Conservation (phyloP, 1,140 invertebrate genomes). For the Heliothis virescens region DNA sequence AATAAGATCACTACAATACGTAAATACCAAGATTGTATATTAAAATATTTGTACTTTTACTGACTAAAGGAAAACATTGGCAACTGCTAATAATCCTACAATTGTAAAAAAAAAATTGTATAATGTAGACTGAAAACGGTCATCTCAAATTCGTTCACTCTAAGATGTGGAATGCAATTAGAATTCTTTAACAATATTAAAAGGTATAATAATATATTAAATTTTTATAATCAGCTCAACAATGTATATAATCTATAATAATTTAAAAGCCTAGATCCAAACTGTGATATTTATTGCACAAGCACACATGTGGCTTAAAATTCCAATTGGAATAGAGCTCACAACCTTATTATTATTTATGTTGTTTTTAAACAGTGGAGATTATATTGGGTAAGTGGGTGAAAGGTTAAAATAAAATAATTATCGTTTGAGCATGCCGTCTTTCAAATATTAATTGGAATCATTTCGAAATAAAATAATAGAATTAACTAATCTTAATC, state of each 20-base stretch:
- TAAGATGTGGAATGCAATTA: conserved; percentile 87
- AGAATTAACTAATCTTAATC: conserved; percentile 62
- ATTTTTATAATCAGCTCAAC: conserved; percentile 87
- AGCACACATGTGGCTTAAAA: conserved; percentile 86
- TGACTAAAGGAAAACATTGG: conserved; percentile 87
- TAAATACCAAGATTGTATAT: conserved; percentile 87
- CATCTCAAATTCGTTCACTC: conserved; percentile 86
- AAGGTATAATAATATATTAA: conserved; percentile 88
- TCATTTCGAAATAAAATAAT: conserved; percentile 51
- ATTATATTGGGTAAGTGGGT: conserved; percentile 74
- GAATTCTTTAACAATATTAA: conserved; percentile 87
- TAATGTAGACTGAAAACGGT: conserved; percentile 86
- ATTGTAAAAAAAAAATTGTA: conserved; percentile 86
- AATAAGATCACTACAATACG: conserved; percentile 86
- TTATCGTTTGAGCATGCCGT: conserved; percentile 67
- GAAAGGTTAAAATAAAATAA: conserved; percentile 60
- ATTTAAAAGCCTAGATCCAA: conserved; percentile 87
- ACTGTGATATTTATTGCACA: conserved; percentile 88
- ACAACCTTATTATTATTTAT: conserved; percentile 84
- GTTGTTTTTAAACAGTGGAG: conserved; percentile 77
- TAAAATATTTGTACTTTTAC: conserved; percentile 88
- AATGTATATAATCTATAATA: conserved; percentile 87
- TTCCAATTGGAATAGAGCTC: conserved; percentile 86
- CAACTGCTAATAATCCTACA: conserved; percentile 86
- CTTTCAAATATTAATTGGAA: conserved; percentile 60